Evolutionary conservation across 2,888 invertebrate genomes (phyloP).

Genomic region (Tortricodes alternella): DNA sequence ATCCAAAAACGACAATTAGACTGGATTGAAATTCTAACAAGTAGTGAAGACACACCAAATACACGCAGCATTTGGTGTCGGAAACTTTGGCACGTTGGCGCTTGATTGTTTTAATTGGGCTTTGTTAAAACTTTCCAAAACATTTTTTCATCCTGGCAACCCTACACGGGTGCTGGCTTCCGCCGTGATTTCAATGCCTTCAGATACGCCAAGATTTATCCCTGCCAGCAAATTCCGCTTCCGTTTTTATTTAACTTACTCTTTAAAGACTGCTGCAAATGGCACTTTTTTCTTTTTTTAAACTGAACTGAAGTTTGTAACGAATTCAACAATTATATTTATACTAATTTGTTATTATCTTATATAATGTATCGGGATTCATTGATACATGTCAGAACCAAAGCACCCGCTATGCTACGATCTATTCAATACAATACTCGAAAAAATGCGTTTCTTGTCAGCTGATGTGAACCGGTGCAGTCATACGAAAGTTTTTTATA

Average conservation of each 20-base stretch:
- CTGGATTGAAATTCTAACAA: no score
- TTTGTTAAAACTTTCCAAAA: background rate
- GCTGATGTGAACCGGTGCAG: no score
- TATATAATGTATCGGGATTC: no score
- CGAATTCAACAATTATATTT: background rate
- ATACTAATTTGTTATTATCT: no score
- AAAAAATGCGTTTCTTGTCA: no score
- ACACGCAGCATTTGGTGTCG: no score
- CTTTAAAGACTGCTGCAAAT: slow-evolving; percentile 36
- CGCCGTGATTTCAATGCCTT: slow-evolving; percentile 43
- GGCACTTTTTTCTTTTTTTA: slow-evolving; percentile 16
- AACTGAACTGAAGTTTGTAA: background rate
- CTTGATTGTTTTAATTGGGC: background rate
- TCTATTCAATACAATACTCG: no score
- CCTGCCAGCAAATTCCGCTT: slow-evolving; percentile 36
- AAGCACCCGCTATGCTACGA: no score
- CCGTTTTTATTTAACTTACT: slow-evolving; percentile 45
- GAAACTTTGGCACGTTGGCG: background rate
- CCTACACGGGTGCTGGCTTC: slow-evolving; percentile 6
- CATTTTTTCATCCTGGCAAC: slow-evolving; percentile 5
- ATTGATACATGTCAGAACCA: no score
- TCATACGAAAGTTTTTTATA: no score
- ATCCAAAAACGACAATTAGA: no score
- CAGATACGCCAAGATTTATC: slow-evolving; percentile 49
- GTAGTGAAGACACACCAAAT: no score